Evolutionary conservation across 2,113 vertebrate species (phyloP).

Genomic region (Cyanoramphus novaezelandiae): DNA sequence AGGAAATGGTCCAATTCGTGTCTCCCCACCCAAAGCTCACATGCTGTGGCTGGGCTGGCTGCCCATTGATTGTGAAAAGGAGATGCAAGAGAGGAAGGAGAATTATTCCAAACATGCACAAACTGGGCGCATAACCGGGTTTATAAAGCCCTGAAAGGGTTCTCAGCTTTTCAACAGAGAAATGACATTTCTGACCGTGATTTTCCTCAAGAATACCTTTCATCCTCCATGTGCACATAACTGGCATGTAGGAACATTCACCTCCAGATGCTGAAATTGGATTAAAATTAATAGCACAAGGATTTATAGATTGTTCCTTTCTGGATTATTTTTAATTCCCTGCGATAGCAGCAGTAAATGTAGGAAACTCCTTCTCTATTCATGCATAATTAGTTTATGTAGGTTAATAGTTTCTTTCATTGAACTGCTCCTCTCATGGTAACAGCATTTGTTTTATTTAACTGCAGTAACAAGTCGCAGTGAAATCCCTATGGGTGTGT

Average conservation of each 20-base stretch:
- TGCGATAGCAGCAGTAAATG: not conserved
- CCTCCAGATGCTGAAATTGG: not conserved
- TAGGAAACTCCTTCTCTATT: not conserved
- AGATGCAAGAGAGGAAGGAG: too few relatives aligned
- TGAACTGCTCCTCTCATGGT: not conserved
- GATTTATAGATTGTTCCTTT: not conserved
- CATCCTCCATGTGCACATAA: fast-evolving
- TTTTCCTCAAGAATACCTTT: not conserved
- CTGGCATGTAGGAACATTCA: not conserved
- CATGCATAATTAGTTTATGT: not conserved
- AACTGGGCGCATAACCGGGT: fast-evolving
- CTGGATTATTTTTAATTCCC: not conserved
- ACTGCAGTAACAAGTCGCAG: not conserved
- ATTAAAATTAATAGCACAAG: not conserved
- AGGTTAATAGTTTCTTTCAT: not conserved
- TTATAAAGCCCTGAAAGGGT: not conserved
- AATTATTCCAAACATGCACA: fast-evolving
- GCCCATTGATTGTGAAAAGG: fast-evolving
- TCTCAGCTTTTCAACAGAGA: not conserved
- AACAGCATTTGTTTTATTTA: not conserved
- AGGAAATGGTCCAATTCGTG: fast-evolving
- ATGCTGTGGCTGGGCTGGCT: not conserved
- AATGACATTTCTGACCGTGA: not conserved
- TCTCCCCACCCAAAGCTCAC: fast-evolving
- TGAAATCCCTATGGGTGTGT: not conserved